A percentile compares a stretch with the other conserved stretches of the same genome.
These are phyloP conservation scores for Drosophila niveifrons DNA, from an alignment of 2,888 invertebrate genomes.

Conservation along the genomic window DNA sequence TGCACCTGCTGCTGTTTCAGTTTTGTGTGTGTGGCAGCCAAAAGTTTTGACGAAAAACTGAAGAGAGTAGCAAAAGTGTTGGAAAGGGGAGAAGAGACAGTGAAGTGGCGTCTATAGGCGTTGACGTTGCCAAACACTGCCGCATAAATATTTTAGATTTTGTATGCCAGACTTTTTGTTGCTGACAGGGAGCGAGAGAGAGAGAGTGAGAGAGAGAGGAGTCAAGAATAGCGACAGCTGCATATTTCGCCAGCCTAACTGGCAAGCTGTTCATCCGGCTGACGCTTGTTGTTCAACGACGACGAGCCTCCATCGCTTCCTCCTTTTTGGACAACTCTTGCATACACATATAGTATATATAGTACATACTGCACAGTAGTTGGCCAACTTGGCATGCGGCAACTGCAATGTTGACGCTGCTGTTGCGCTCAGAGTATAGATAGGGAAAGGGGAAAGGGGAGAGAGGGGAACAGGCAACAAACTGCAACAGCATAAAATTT, in stretches of 20 bases:
- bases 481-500: constrained; percentile 39
- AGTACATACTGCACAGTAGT: constrained; percentile 36
- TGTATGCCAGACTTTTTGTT: constrained; percentile 45
- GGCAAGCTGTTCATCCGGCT: constrained; percentile 76
- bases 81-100: neutral
- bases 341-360: too few species aligned
- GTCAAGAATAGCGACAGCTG: constrained; percentile 47
- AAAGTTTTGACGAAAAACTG: constrained; percentile 67
- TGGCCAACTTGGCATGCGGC: constrained; percentile 74
- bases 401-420: constrained; percentile 76
- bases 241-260: constrained; percentile 72
- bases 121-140: constrained; percentile 57
- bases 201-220: neutral
- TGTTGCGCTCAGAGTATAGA: constrained; percentile 51
- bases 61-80: too few species aligned
- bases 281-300: constrained; percentile 55
- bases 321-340: constrained; percentile 10
- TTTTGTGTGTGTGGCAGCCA: constrained; percentile 25
- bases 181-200: constrained; percentile 11
- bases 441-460: neutral
- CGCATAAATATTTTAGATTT: constrained; percentile 80
- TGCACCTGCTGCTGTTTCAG: neutral
- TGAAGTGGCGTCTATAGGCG: constrained; percentile 17
- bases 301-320: constrained; percentile 15
- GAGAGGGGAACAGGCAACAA: constrained; percentile 17